These are phyloP conservation scores for Drosophila pullipes DNA, from an alignment of 2,888 invertebrate species.

Conservation along the genomic window DNA sequence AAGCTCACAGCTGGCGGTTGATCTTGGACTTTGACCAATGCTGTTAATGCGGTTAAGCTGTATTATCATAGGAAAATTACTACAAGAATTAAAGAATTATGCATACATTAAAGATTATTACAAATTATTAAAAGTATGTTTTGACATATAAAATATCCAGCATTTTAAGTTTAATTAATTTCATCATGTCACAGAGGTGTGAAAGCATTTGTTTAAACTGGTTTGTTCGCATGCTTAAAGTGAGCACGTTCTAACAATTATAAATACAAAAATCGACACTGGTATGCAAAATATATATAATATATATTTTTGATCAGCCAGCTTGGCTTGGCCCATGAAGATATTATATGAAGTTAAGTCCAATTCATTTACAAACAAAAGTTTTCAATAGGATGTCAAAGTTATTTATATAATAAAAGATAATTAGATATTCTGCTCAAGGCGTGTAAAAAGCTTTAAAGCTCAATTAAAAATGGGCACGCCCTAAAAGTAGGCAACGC, in stretches of 20 bases:
- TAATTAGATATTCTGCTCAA: background rate
- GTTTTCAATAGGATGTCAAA: background rate
- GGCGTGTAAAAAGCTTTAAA: constrained; percentile 15
- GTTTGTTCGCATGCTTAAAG: background rate
- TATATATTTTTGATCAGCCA: background rate
- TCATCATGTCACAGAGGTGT: background rate
- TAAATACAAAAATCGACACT: background rate
- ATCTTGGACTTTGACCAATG: constrained; percentile 49
- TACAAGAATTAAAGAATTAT: background rate
- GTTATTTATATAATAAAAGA: background rate
- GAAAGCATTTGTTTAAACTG: background rate
- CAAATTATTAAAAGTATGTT: background rate
- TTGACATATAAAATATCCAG: background rate
- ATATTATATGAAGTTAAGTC: fast-evolving
- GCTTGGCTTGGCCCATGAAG: background rate
- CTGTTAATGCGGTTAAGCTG: constrained; percentile 1
- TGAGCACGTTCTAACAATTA: background rate
- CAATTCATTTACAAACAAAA: background rate
- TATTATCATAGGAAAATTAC: background rate
- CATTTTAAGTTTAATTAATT: background rate
- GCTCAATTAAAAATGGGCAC: background rate
- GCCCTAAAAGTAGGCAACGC: constrained; percentile 41
- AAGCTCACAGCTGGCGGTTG: constrained; percentile 9
- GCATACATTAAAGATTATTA: background rate
- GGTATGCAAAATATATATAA: background rate